Conservation (phyloP, 1,140 invertebrate species). For the Hestina assimilis region DNA sequence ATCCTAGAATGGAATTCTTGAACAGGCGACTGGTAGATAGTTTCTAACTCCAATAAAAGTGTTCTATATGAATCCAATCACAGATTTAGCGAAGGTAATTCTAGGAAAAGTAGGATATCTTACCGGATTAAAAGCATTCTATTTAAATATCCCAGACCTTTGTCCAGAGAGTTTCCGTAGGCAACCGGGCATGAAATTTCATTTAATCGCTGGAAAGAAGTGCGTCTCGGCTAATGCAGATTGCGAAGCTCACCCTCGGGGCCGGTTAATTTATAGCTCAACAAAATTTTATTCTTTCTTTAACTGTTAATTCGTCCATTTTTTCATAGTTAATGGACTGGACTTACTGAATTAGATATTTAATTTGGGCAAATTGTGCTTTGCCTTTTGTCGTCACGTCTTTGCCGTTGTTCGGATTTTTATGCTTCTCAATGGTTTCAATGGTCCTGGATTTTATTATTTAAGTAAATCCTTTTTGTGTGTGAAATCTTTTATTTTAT, state of each 20-base stretch:
- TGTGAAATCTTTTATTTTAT: too few species aligned
- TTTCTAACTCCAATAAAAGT: slow-evolving; percentile 19
- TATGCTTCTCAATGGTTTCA: not conserved
- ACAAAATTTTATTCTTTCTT: slow-evolving; percentile 73
- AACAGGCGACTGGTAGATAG: slow-evolving; percentile 1
- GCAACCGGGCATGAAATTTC: slow-evolving; percentile 70
- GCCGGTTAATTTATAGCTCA: slow-evolving; percentile 71
- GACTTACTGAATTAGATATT: slow-evolving; percentile 44
- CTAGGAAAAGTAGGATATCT: slow-evolving; percentile 46
- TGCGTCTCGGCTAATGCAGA: slow-evolving; percentile 74
- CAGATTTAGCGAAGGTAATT: slow-evolving; percentile 23
- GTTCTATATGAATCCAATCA: slow-evolving; percentile 21
- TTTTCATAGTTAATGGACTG: slow-evolving; percentile 61
- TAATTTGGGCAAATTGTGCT: slow-evolving; percentile 33
- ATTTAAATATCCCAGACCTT: slow-evolving; percentile 71
- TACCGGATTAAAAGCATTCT: slow-evolving; percentile 65
- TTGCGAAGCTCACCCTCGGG: slow-evolving; percentile 61
- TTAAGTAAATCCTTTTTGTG: not conserved
- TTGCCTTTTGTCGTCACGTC: slow-evolving; percentile 6
- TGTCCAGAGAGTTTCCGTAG: slow-evolving; percentile 62
- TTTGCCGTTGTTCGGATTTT: not conserved
- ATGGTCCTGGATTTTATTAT: not conserved
- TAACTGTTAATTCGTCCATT: slow-evolving; percentile 63
- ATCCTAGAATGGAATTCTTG: not conserved
- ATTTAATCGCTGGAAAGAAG: slow-evolving; percentile 74